Conservation (phyloP, 2,113 vertebrate species). For the Ivindomyrus marchei region DNA sequence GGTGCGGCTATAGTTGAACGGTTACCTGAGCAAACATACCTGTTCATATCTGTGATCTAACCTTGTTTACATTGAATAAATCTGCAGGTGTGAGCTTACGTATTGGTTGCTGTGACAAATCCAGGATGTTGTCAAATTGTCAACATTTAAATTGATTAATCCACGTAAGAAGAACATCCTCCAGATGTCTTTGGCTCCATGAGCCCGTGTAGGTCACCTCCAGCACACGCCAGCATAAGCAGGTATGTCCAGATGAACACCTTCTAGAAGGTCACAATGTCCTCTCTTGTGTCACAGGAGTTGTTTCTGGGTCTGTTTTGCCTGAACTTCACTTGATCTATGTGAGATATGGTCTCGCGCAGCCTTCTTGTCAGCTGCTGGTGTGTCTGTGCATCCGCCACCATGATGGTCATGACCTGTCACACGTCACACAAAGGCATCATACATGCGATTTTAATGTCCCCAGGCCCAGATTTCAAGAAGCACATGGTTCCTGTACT, state of each 20-base stretch:
- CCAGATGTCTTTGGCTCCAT: background rate
- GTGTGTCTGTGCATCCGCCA: background rate
- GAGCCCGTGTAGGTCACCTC: background rate
- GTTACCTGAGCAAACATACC: too few relatives aligned
- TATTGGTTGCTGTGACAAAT: background rate
- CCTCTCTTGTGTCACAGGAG: background rate
- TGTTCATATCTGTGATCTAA: background rate
- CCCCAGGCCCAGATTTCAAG: background rate
- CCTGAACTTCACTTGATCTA: background rate
- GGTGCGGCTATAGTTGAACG: too few relatives aligned
- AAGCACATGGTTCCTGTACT: background rate
- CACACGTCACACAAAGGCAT: background rate
- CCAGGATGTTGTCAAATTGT: background rate
- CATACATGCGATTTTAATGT: background rate
- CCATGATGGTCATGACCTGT: background rate
- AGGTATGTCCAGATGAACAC: background rate
- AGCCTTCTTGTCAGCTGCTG: background rate
- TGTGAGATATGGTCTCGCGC: background rate
- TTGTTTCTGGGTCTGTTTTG: background rate
- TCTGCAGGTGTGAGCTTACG: background rate
- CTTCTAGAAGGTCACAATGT: background rate
- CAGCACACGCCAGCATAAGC: background rate
- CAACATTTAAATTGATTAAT: background rate
- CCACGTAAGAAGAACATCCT: background rate
- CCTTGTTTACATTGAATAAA: background rate